A percentile compares a stretch with the other conserved stretches of the same genome.
These are phyloP conservation scores for Glyphotaelius pellucidus DNA, from an alignment of 2,888 invertebrate species.

Conservation along the genomic window DNA sequence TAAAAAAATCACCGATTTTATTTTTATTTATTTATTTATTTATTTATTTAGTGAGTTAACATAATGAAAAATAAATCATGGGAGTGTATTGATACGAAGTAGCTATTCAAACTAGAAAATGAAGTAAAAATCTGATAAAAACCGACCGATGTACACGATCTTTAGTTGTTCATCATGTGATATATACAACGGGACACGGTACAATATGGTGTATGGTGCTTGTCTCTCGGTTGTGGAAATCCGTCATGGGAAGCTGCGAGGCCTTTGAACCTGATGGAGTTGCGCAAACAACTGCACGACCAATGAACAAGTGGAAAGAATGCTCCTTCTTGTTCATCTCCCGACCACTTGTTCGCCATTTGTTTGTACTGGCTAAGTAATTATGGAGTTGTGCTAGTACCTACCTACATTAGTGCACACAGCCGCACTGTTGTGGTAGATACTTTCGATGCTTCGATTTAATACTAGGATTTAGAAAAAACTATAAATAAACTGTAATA, in stretches of 20 bases:
- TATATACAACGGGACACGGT: neutral
- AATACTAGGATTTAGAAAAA: too few species aligned
- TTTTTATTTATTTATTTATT: too few species aligned
- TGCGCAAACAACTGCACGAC: neutral
- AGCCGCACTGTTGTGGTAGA: neutral
- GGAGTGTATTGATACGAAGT: too few species aligned
- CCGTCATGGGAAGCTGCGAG: conserved; percentile 28
- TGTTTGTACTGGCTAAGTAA: neutral
- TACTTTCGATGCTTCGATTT: neutral
- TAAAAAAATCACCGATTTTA: too few species aligned
- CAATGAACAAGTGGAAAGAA: conserved; percentile 13
- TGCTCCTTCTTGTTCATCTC: neutral
- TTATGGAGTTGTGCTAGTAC: neutral
- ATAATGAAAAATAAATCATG: too few species aligned
- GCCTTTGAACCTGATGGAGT: conserved; percentile 30
- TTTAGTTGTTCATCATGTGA: neutral
- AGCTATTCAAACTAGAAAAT: too few species aligned
- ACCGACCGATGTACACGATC: neutral
- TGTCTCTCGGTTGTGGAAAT: neutral
- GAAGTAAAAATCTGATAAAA: neutral
- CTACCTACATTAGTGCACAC: neutral
- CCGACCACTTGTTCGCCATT: neutral
- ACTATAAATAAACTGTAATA: too few species aligned
- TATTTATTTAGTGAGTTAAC: too few species aligned
- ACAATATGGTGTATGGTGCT: neutral